Evolutionary conservation across 2,797 vertebrate species (phyloP).

Genomic region (Gymnoscopelus microlampas): DNA sequence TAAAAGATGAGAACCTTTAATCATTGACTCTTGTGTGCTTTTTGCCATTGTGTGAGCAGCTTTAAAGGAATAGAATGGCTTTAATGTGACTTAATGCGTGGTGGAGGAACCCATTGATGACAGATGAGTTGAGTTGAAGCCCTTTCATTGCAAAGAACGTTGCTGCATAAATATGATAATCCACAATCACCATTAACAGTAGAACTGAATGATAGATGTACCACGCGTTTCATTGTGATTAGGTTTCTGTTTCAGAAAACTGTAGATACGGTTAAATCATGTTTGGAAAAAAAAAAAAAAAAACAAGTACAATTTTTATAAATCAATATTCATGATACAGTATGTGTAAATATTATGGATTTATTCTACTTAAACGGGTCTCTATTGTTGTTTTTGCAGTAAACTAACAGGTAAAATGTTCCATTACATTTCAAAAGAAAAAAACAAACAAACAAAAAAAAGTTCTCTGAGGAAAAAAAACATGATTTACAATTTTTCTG

Average conservation of each 20-base stretch:
- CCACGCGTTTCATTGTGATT: constrained; percentile 80
- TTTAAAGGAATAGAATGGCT: constrained; percentile 60
- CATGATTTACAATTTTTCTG: constrained; percentile 74
- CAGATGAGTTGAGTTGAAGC: constrained; percentile 52
- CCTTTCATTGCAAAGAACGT: constrained; percentile 74
- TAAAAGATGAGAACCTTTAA: constrained; percentile 42
- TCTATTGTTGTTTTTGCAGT: constrained; percentile 86
- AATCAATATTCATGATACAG: constrained; percentile 78
- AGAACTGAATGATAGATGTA: constrained; percentile 81
- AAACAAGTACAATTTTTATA: constrained; percentile 82
- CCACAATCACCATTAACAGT: constrained; percentile 82
- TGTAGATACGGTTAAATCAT: constrained; percentile 84
- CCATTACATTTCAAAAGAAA: constrained; percentile 69
- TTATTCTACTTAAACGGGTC: constrained; percentile 85
- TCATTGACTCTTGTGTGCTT: constrained; percentile 54
- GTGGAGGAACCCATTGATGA: constrained; percentile 63
- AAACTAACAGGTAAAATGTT: constrained; percentile 80
- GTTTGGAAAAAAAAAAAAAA: constrained; percentile 80
- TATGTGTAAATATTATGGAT: constrained; percentile 84
- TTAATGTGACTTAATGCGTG: constrained; percentile 57
- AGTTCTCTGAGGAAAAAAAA: constrained; percentile 67
- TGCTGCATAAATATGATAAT: constrained; percentile 82
- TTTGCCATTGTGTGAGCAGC: constrained; percentile 59
- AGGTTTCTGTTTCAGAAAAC: constrained; percentile 78
- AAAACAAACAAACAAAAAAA: constrained; percentile 25